Base-by-base conservation (phyloP, 2,797 vertebrate genomes). In the Craterocephalus amniculus region DNA sequence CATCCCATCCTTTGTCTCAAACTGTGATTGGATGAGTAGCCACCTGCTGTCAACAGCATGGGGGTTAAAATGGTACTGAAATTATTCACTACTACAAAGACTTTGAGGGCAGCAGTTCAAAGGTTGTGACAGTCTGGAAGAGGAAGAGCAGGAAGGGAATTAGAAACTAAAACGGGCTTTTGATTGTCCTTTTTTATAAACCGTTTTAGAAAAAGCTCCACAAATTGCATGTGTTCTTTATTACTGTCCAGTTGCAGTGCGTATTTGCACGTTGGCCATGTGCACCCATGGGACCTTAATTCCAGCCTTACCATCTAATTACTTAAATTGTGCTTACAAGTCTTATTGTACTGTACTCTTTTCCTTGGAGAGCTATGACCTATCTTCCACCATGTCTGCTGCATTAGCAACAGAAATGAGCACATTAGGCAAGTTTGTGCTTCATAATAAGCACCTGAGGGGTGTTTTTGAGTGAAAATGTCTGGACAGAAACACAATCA, bases 301-400 rank as follows among this genome's bases (percentile, higher is more conserved):
- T 85, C 72, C 72, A 84, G 68, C 84, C 67, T 78, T 74, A 43
- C 76, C 65, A 85, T 88, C 88, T 92, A 92, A 93, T 94, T 93
- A 91, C 85, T 89, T 93, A 89, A 90, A 91, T 90, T 92, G 89
- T 92, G 91, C 92, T 94, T 93, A 91, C 92, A 91, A 92, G 90
- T 93, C 91, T 90, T 80, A 91, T 90, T 87, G 87, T 86, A 82
- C 83, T 84, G 71, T 84, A 79, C 84, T 72, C 72, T 65, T 89
- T 66, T 80, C 90, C 91, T 84, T 31, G 38, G 91, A 92, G 90
- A 87, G 78, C 84, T 51, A 61, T 63, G 75, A 80, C 67, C 85
- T 24, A 74, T 85, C 88, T 90, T 88, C 89, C 87, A 87, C 89
- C 80, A 83, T 71, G 83, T 84, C 85, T 85, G 88, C 87, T 89